A percentile compares a stretch with the other conserved stretches of the same genome.
These are phyloP conservation scores for Portevinia maculata DNA, from an alignment of 2,888 invertebrate species.

Conservation along the genomic window DNA sequence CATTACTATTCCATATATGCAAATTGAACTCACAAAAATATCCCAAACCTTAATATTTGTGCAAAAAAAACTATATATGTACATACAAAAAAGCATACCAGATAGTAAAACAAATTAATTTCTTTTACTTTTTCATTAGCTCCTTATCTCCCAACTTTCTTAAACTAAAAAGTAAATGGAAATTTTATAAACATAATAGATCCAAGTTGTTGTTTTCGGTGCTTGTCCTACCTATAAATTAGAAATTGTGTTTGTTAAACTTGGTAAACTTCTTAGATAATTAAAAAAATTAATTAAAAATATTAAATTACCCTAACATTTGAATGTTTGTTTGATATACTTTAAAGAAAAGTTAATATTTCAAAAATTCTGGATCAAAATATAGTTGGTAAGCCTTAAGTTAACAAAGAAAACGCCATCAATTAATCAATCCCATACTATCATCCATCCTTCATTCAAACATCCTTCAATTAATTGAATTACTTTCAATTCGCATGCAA, in stretches of 20 bases:
- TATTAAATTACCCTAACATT: conserved; percentile 18
- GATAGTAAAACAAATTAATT: conserved; percentile 32
- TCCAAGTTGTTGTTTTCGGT: conserved; percentile 46
- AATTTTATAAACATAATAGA: conserved; percentile 31
- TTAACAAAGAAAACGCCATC: conserved; percentile 39
- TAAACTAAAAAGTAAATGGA: conserved; percentile 43
- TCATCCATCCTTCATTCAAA: conserved; percentile 51
- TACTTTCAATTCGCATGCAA: conserved; percentile 13
- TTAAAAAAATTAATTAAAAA: conserved; percentile 26
- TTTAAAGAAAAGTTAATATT: conserved; percentile 21
- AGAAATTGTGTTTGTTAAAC: conserved; percentile 50
- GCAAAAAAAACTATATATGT: neutral
- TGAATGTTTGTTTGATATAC: conserved; percentile 36
- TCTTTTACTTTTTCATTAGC: conserved; percentile 63
- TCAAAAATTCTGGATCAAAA: conserved; percentile 44
- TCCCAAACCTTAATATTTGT: no score
- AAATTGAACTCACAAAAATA: no score
- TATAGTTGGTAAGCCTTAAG: conserved; percentile 58
- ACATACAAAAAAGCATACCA: conserved; percentile 14
- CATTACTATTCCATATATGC: no score
- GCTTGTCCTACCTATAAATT: conserved; percentile 35
- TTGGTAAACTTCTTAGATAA: conserved; percentile 20
- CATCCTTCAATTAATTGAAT: no score
- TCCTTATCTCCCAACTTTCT: conserved; percentile 70
- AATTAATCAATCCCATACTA: conserved; percentile 27